Percentiles rank a stretch among this genome's conserved stretches.
Evolutionary conservation across 2,888 invertebrate genomes (phyloP).

Genomic region (Hirtodrosophila trivittata): DNA sequence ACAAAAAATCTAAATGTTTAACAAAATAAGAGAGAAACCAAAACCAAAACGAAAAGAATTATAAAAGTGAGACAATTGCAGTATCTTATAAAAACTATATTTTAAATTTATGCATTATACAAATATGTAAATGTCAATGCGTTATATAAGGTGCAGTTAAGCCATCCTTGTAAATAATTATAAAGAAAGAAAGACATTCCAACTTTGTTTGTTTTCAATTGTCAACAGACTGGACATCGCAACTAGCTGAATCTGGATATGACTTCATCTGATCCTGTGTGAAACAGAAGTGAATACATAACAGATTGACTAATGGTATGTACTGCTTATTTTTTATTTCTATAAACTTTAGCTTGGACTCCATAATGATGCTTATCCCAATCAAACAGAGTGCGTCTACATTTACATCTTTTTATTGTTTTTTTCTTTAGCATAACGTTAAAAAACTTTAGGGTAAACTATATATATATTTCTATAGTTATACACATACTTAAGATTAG

Average conservation of each 20-base stretch:
- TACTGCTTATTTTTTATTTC: no score
- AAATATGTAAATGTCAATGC: constrained; percentile 70
- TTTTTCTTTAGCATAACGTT: constrained; percentile 24
- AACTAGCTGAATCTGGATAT: neutral
- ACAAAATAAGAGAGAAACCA: constrained; percentile 27
- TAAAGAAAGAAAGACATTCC: constrained; percentile 83
- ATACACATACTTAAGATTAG: constrained; percentile 21
- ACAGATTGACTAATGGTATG: no score
- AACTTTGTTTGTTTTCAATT: constrained; percentile 80
- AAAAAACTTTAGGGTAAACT: constrained; percentile 29
- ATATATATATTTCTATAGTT: constrained; percentile 13
- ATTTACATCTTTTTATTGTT: constrained; percentile 31
- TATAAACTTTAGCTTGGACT: no score
- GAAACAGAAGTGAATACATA: no score
- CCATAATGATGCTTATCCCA: no score
- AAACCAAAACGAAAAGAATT: constrained; percentile 22
- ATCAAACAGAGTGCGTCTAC: constrained; percentile 37
- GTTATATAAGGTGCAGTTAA: constrained; percentile 79
- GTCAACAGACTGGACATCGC: neutral
- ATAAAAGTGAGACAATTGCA: constrained; percentile 48
- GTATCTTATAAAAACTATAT: constrained; percentile 61
- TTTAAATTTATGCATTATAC: constrained; percentile 66
- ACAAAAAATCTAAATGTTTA: constrained; percentile 46
- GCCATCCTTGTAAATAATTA: constrained; percentile 84
- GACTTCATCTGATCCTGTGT: no score